Base-by-base conservation (phyloP, 1,140 invertebrate species). In the Aphaenogaster rudis region DNA sequence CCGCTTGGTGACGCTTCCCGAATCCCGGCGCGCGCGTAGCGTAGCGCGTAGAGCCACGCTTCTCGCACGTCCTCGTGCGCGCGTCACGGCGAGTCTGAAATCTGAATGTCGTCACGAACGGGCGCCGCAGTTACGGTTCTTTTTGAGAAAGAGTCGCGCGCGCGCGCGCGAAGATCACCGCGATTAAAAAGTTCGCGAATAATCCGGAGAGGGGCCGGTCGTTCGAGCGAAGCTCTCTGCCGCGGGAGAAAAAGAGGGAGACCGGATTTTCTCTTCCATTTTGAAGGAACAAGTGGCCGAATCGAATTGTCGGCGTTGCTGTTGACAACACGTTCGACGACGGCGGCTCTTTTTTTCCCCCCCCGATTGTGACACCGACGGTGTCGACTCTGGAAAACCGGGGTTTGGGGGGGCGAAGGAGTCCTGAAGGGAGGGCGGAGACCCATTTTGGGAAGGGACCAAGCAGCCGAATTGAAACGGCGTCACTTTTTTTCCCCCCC, bases 241-340 rank as follows among this genome's bases (percentile, higher is more conserved):
- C n/a, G 11, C 1, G 13, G 15, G n/a, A 11, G 3, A 28, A 15
- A 42, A 28, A 33, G 76, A 7, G 33, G 3, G 11, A 71, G 28
- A 52, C 9, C 33, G n/a, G 33, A 36, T 79, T 79, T 50, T 81
- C 64, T 81, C 78, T 71, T 81, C 21, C 64, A 71, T 81, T 81
- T 81, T 69, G 64, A n/a, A 54, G 17, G 15, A 71, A 54, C 78
- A 80, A 71, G 78, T 57, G 36, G 64, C 64, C 9, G 57, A 42
- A 6, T n/a, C 5, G 9, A 42, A 42, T 28, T 52, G 9, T 45
- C 45, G 15, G 64, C 36, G n/a, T 69, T 17, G 21, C 33, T 52
- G 33, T 2, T n/a, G 1, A 33, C 17, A 39, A n/a, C 28, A 50
- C 11, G 1, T 39, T 17, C 11, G 50, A 3, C 50, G 33, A n/a